These are phyloP conservation scores for Urechis unicinctus DNA, from an alignment of 2,888 invertebrate genomes.

Conservation along the genomic window DNA sequence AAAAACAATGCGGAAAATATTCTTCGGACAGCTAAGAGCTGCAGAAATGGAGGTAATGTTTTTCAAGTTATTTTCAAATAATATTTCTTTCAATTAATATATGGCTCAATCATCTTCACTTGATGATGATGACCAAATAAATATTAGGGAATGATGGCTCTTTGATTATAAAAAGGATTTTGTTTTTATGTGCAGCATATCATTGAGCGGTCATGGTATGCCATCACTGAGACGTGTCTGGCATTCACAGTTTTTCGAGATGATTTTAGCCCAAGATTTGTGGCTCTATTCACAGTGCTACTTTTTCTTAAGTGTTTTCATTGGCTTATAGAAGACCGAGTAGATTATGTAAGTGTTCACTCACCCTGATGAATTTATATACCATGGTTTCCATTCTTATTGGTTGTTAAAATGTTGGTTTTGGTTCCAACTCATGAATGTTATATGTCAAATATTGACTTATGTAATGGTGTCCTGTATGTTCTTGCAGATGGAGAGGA, in stretches of 20 bases:
- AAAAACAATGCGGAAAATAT: slow-evolving; percentile 85
- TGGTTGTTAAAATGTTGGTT: too few relatives aligned
- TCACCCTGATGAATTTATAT: neutral
- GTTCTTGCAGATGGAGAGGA: slow-evolving; percentile 84
- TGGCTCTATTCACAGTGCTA: slow-evolving; percentile 90
- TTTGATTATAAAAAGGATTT: neutral
- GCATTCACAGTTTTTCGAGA: slow-evolving; percentile 98
- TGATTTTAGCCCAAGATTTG: slow-evolving; percentile 93
- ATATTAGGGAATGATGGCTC: too few relatives aligned
- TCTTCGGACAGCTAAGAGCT: slow-evolving; percentile 89
- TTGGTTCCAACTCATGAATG: too few relatives aligned
- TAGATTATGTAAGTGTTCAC: slow-evolving; percentile 80
- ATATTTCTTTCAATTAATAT: slow-evolving; percentile 7
- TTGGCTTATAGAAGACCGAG: slow-evolving; percentile 98
- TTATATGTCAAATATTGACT: neutral
- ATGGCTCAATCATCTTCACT: too few relatives aligned
- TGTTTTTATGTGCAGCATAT: slow-evolving; percentile 64
- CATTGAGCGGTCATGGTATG: slow-evolving; percentile 95
- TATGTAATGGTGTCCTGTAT: neutral
- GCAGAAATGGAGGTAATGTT: slow-evolving; percentile 87
- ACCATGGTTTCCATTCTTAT: too few relatives aligned
- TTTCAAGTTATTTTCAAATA: slow-evolving; percentile 12
- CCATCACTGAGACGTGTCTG: slow-evolving; percentile 98
- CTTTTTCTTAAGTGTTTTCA: slow-evolving; percentile 98
- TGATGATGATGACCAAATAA: too few relatives aligned